Evolutionary conservation across 2,797 vertebrate genomes (phyloP), one percentile per base, ranked within the genome.

Genomic region (Hoplostethus atlanticus): DNA sequence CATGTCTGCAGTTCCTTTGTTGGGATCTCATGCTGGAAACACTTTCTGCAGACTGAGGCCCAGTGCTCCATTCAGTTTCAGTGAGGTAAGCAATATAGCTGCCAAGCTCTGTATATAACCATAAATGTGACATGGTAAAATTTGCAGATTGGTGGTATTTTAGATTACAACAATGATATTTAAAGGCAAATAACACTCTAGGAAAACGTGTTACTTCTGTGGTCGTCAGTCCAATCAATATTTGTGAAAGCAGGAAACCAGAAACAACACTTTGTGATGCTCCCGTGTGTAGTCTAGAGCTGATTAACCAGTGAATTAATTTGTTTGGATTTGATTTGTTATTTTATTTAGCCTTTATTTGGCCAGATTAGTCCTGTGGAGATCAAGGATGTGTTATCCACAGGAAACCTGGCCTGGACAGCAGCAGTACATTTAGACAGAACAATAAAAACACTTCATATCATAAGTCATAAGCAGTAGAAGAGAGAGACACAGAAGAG

Each of bases 1-100:
- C 16, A 13, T 34, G 87, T 85, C 89, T 84, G 90, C 85, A 84
- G 38, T 90, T 86, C 71, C 77, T 87, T 91, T 91, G 88, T 90
- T 77, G 48, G 40, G 57, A 66, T 68, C 64, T 81, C 69, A 59
- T 46, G 63, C 72, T 54, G 73, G 79, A 81, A 86, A 79, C 68
- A 3, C 47, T 55, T 73, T 66, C 17, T 72, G 71, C 84, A 79
- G 61, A 82, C 76, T 2, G 50, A 79, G 72, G 79, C 69, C 84
- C 73, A 71, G 58, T 42, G 66, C 51, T 21, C 71, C 8, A 56
- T 68, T 79, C 47, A 66, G 68, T 64, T 64, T 46, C 36, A 67
- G 44, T 66, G 77, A 77, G 55, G 69, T 68, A 70, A 76, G 63
- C 71, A 46, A 31, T 64, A 69, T 10, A 48, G 25, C 76, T 58